Percentiles rank a stretch among this genome's conserved stretches.
These are phyloP conservation scores for Tridacna crocea DNA, from an alignment of 2,888 invertebrate species.

Conservation along the genomic window DNA sequence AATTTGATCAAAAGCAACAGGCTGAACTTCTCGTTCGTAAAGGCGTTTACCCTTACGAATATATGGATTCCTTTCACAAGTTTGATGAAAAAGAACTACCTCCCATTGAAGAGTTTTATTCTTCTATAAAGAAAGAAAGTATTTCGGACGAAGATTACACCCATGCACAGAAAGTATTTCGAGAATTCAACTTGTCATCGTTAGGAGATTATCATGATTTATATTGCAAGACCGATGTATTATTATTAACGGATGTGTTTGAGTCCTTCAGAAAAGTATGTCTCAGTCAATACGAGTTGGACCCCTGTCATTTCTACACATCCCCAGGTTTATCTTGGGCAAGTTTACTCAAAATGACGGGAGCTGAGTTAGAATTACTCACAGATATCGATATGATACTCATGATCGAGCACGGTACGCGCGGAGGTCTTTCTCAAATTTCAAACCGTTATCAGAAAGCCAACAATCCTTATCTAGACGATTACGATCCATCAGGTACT, in stretches of 20 bases:
- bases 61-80: constrained; percentile 19
- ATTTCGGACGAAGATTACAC: constrained; percentile 38
- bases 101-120: constrained; percentile 28
- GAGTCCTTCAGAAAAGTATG: constrained; percentile 36
- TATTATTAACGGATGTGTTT: constrained; percentile 38
- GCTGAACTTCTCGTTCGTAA: constrained; percentile 28
- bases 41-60: constrained; percentile 37
- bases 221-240: constrained; percentile 42
- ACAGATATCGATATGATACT: constrained; percentile 36
- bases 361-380: constrained; percentile 26
- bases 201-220: constrained; percentile 40
- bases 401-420: constrained; percentile 31
- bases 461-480: constrained; percentile 43
- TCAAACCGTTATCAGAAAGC: constrained; percentile 41
- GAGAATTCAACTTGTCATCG: constrained; percentile 18
- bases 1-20: constrained; percentile 6
- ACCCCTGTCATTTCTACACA: constrained; percentile 46
- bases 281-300: constrained; percentile 43
- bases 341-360: constrained; percentile 41
- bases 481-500: constrained; percentile 33
- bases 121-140: constrained; percentile 25
- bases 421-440: constrained; percentile 46
- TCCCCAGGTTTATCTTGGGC: constrained; percentile 43
- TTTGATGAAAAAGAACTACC: constrained; percentile 35
- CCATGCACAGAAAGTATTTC: constrained; percentile 37